phyloP scores from a whole-genome alignment of 2,888 invertebrate species.

The Acrobasis suavella region DNA sequence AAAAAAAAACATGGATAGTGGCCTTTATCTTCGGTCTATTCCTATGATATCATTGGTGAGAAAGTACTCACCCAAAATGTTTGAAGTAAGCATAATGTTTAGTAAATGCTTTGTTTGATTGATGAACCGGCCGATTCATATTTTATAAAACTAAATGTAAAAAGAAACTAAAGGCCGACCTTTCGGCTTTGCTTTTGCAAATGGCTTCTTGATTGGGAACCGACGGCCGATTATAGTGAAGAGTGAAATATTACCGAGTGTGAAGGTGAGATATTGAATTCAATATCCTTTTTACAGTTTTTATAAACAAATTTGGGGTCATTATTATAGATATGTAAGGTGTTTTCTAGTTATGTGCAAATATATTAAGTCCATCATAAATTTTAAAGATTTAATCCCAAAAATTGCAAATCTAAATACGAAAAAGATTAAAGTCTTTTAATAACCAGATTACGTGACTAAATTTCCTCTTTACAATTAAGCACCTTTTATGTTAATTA shows the following conservation, averaged over 20 bases:
- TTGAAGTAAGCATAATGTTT: conserved; percentile 9
- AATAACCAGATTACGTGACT: too few species aligned
- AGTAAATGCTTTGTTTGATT: conserved; percentile 9
- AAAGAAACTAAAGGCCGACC: conserved; percentile 8
- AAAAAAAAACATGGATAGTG: too few species aligned
- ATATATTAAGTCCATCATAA: too few species aligned
- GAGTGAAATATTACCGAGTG: neutral
- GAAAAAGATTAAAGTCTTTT: too few species aligned
- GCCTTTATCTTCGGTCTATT: neutral
- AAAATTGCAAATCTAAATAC: too few species aligned
- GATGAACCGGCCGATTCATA: neutral
- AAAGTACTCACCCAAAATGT: conserved; percentile 4
- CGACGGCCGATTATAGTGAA: neutral
- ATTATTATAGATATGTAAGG: too few species aligned
- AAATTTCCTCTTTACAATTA: too few species aligned
- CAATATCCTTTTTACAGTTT: neutral
- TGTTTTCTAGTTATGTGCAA: too few species aligned
- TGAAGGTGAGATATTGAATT: neutral
- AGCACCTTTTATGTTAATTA: too few species aligned
- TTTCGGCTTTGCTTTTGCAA: conserved; percentile 11
- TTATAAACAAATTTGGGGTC: neutral
- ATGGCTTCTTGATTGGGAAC: conserved; percentile 12
- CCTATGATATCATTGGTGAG: conserved; percentile 2
- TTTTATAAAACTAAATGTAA: conserved; percentile 6
- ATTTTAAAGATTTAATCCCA: too few species aligned